phyloP scores from a whole-genome alignment of 2,797 vertebrate genomes.

The Picus viridis region DNA sequence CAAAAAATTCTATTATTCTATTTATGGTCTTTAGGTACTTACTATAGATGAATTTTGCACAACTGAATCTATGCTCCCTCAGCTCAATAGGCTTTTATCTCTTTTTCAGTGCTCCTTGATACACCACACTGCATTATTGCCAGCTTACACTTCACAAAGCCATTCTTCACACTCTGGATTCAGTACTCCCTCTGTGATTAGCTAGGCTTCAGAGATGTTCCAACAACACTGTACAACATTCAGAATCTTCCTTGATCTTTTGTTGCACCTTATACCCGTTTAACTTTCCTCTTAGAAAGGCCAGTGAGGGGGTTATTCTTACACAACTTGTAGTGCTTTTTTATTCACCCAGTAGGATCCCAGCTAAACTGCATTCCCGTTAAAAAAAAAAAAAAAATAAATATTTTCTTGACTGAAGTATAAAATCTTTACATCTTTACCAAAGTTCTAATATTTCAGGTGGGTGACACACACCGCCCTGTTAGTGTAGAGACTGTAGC shows the following conservation, averaged over 20 bases:
- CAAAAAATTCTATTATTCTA: neutral
- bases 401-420: neutral
- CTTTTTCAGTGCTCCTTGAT: neutral
- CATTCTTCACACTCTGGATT: neutral
- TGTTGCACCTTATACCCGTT: neutral
- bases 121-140: neutral
- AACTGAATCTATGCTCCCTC: neutral
- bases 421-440: neutral
- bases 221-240: neutral
- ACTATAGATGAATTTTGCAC: neutral
- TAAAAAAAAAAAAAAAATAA: neutral
- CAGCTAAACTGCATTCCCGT: neutral
- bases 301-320: neutral
- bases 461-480: fast-evolving
- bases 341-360: neutral
- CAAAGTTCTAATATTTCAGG: neutral
- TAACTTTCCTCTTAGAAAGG: neutral
- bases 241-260: neutral
- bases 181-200: neutral
- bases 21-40: neutral
- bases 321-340: neutral
- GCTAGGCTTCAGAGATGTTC: neutral
- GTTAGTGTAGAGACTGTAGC: neutral
- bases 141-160: slow-evolving; percentile 44
- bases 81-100: neutral